Evolutionary conservation across 2,797 vertebrate genomes (phyloP).

Genomic region (Sardinella longiceps): DNA sequence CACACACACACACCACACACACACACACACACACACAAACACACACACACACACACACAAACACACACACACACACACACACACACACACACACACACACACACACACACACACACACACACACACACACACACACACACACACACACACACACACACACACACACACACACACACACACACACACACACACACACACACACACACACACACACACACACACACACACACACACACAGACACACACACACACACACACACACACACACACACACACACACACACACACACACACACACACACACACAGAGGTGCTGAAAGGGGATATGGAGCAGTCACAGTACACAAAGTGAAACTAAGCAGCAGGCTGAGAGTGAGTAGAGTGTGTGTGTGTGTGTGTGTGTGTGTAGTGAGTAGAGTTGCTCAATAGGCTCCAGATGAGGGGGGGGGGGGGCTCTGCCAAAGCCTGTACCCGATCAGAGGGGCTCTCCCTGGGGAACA

Average conservation of each 20-base stretch:
- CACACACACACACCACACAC: background rate
- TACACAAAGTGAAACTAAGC: background rate
- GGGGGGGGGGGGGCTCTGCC: no score
- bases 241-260: no score
- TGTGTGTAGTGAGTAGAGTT: background rate
- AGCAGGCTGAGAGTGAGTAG: no score
- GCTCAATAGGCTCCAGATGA: background rate
- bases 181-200: no score
- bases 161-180: background rate
- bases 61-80: slow-evolving; percentile 34
- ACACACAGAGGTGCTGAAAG: no score
- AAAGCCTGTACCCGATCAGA: no score
- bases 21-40: slow-evolving; percentile 40
- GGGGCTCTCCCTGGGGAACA: no score
- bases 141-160: background rate
- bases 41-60: slow-evolving; percentile 15
- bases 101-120: slow-evolving; percentile 29
- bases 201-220: no score
- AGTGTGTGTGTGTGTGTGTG: no score
- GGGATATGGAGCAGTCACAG: background rate
- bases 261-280: background rate
- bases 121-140: slow-evolving; percentile 41
- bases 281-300: background rate
- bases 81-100: slow-evolving; percentile 45
- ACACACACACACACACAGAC: background rate